Percentiles rank a stretch among this genome's conserved stretches.
These are phyloP conservation scores for Ladona fulva DNA, from an alignment of 1,140 invertebrate genomes.

Conservation along the genomic window DNA sequence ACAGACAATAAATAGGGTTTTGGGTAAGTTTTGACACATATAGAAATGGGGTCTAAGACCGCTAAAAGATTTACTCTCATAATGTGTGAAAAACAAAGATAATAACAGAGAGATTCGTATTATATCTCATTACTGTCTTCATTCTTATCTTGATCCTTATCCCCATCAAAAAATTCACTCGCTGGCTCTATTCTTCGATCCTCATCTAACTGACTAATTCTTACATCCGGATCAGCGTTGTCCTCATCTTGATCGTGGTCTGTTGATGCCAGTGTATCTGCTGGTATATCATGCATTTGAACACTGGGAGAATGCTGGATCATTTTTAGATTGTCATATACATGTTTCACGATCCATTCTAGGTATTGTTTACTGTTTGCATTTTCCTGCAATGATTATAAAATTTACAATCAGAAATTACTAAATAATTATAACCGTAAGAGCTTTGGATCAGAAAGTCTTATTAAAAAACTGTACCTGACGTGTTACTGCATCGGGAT, in stretches of 20 bases:
- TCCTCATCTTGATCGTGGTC: constrained; percentile 47
- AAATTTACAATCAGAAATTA: no score
- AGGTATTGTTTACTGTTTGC: constrained; percentile 88
- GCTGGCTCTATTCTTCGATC: constrained; percentile 78
- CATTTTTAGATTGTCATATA: constrained; percentile 82
- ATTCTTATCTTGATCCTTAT: constrained; percentile 47
- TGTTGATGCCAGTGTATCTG: constrained; percentile 37
- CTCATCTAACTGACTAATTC: constrained; percentile 66
- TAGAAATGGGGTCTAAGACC: no score
- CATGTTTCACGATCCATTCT: constrained; percentile 74
- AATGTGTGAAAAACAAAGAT: no score
- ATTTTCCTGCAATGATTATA: constrained; percentile 51
- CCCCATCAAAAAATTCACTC: constrained; percentile 91
- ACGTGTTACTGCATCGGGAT: constrained; percentile 75
- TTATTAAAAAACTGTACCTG: no score
- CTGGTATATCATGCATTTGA: constrained; percentile 89
- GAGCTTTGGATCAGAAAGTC: no score
- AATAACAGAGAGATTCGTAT: no score
- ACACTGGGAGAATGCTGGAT: constrained; percentile 81
- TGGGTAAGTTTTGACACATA: no score
- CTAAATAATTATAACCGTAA: no score
- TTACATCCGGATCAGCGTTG: constrained; percentile 62
- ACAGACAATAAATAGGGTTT: no score
- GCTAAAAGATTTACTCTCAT: no score
- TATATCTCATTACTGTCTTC: constrained; percentile 14